Conservation (phyloP, 2,113 vertebrate genomes). For the Lophura nycthemera region DNA sequence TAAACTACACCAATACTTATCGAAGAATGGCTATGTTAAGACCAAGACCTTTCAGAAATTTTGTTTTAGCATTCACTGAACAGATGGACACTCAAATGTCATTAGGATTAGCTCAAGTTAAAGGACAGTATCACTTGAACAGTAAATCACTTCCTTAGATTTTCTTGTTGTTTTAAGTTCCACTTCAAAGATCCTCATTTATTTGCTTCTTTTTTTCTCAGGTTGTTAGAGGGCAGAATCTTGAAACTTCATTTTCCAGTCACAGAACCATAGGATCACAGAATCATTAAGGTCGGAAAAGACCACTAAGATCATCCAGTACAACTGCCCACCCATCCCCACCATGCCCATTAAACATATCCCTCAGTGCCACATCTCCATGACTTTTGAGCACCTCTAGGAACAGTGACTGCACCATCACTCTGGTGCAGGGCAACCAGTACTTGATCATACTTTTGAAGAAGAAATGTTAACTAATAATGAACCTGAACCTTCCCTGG, state of each 20-base stretch:
- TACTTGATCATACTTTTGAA: no score
- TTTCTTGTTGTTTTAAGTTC: background rate
- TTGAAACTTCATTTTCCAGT: background rate
- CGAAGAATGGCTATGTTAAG: background rate
- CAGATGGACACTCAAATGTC: background rate
- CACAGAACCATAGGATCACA: background rate
- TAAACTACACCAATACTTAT: background rate
- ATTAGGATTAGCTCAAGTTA: background rate
- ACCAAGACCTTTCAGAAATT: background rate
- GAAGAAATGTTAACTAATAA: no score
- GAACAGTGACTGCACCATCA: no score
- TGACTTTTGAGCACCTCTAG: no score
- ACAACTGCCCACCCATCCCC: no score
- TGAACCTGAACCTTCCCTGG: no score
- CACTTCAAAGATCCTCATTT: background rate
- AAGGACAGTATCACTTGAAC: background rate
- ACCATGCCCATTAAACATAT: no score
- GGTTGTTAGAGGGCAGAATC: background rate
- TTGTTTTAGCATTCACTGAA: background rate
- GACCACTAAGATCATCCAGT: no score
- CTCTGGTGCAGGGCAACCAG: no score
- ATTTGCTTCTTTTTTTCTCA: background rate
- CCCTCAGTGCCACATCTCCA: no score
- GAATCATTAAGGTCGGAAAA: no score
- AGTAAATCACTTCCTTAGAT: background rate